Evolutionary conservation across 2,113 vertebrate genomes (phyloP).

Genomic region (Pteruthius melanotis): DNA sequence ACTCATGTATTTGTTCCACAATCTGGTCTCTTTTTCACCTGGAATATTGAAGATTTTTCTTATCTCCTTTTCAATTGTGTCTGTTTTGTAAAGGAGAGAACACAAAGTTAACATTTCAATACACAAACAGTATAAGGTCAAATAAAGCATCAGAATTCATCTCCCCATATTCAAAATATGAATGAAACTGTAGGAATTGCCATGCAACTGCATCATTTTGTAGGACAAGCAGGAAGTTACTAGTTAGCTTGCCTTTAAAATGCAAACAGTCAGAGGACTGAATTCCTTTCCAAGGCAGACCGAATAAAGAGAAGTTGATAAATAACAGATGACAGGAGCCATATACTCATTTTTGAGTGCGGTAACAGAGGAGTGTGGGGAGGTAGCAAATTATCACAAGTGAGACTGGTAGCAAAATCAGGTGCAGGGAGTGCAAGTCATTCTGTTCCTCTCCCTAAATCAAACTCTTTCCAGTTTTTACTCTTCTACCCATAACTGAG

Average conservation of each 20-base stretch:
- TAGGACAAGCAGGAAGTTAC: neutral
- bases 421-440: neutral
- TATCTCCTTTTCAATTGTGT: conserved; percentile 97
- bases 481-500: neutral
- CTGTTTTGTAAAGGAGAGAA: conserved; percentile 72
- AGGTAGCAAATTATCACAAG: neutral
- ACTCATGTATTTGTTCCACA: conserved; percentile 99
- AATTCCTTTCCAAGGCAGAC: neutral
- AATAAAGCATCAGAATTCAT: neutral
- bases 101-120: neutral
- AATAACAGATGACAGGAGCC: neutral
- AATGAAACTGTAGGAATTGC: neutral
- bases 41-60: conserved; percentile 96
- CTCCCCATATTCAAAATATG: neutral
- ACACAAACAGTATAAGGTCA: neutral
- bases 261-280: neutral
- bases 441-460: neutral
- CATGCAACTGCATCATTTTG: neutral
- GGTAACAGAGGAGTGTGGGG: neutral
- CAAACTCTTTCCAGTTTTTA: neutral
- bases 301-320: neutral
- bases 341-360: neutral
- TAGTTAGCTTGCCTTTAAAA: neutral
- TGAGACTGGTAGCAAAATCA: neutral
- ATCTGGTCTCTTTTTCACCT: conserved; percentile 92